A percentile compares a stretch with the other conserved stretches of the same genome.
Evolutionary conservation across 2,888 invertebrate species (phyloP).

Genomic region (Empis livida): DNA sequence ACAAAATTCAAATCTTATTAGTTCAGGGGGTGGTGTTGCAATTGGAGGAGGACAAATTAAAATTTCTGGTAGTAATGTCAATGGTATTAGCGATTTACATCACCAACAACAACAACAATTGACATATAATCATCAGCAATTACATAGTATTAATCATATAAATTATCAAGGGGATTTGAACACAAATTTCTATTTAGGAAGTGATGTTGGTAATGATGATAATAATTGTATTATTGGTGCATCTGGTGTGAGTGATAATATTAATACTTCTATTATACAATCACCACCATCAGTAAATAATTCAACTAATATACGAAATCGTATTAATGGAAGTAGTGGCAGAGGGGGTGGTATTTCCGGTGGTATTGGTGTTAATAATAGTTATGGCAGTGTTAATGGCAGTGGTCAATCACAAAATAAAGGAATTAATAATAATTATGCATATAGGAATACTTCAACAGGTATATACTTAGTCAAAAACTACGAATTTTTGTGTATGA

Average conservation of each 20-base stretch:
- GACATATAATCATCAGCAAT: conserved; percentile 12
- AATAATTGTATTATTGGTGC: conserved; percentile 8
- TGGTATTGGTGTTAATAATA: neutral
- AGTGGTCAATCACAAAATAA: conserved; percentile 24
- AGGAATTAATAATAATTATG: conserved; percentile 34
- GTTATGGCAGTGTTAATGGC: conserved; percentile 8
- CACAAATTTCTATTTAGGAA: conserved; percentile 12
- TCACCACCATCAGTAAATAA: neutral
- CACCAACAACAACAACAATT: conserved; percentile 5
- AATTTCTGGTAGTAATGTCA: conserved; percentile 2
- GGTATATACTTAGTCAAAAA: conserved; percentile 17
- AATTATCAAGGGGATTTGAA: conserved; percentile 14
- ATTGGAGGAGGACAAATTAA: conserved; percentile 5
- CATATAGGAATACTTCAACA: conserved; percentile 33
- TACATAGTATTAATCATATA: conserved; percentile 12
- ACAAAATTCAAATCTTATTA: neutral
- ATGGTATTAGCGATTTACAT: conserved; percentile 10
- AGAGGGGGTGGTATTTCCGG: conserved; percentile 11
- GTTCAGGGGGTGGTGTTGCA: conserved; percentile 13
- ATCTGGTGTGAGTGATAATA: conserved; percentile 8
- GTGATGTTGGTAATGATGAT: neutral
- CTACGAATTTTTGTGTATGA: no score
- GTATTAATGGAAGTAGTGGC: conserved; percentile 10
- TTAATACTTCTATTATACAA: neutral
- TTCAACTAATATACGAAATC: conserved; percentile 2